Evolutionary conservation across 2,888 invertebrate species (phyloP).

Genomic region (Microplitis manilae): DNA sequence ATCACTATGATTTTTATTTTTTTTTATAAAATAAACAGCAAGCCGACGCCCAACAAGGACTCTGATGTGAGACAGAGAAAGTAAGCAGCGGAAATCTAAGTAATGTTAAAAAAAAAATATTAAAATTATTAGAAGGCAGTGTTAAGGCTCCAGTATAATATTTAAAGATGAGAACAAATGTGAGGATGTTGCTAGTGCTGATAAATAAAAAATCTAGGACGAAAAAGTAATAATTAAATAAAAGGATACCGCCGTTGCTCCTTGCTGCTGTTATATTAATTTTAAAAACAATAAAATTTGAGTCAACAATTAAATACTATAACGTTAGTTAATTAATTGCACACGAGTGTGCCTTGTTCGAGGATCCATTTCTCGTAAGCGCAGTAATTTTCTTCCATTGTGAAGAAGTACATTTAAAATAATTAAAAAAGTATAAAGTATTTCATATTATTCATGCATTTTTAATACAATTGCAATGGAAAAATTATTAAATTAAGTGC

Average conservation of each 20-base stretch:
- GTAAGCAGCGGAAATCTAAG: conserved; percentile 51
- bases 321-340: conserved; percentile 28
- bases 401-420: background rate
- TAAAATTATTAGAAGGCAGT: conserved; percentile 18
- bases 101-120: background rate
- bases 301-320: conserved; percentile 28
- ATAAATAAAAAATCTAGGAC: background rate
- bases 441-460: background rate
- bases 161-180: conserved; percentile 1
- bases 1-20: conserved; percentile 40
- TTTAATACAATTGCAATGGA: background rate
- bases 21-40: conserved; percentile 55
- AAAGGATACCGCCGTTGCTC: background rate
- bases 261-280: conserved; percentile 36
- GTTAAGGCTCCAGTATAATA: conserved; percentile 49
- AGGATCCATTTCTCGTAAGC: conserved; percentile 36
- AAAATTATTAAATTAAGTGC: background rate
- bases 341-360: conserved; percentile 41
- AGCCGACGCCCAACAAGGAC: conserved; percentile 69
- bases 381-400: conserved; percentile 20
- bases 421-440: background rate
- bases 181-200: conserved; percentile 12
- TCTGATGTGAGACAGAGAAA: conserved; percentile 70
- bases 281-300: conserved; percentile 36
- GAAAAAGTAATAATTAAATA: background rate